Base-by-base conservation (phyloP, 2,888 invertebrate genomes). In the Torymus auratus region DNA sequence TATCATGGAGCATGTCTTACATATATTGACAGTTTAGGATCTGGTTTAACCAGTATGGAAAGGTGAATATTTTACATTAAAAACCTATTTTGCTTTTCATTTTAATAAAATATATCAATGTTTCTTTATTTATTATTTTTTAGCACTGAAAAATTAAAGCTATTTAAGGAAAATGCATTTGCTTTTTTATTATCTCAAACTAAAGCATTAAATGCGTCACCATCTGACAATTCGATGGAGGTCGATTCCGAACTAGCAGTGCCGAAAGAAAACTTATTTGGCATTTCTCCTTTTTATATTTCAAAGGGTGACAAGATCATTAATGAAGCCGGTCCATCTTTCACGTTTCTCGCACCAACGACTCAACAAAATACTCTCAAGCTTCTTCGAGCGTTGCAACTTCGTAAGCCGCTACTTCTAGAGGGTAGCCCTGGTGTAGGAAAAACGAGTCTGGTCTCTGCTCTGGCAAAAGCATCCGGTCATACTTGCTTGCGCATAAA, bases 391-490 rank as follows among this genome's bases (percentile, higher is more conserved):
- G 98, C 96, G 0, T 92, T 99, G 86, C 97, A 98, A 87, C 91
- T 99, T 80, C 96, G 96, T 82, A 97, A 98, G 90, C 98, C 99
- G 0, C 94, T 99, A 80, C 93, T 99, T 74, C 91, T 99, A 17
- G 99, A 99, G 92, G 99, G 98, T 2, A 97, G 98, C 86, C 99
- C 99, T 2, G 99, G 99, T 2, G 99, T 99, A 20, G 99, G 99
- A 2, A 99, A 99, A 92, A 99, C 99, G 0, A 98, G 98, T 85
- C 93, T 99, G 76, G 96, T 99, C 1, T 94, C 95, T 74, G 98
- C 98, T 41, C 92, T 99, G 60, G 98, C 99, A 0, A 95, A 94
- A 87, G 94, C 94, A 11, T 94, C 97, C 2, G 96, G 97, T 1
- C 94, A 97, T 89, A 93, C 94, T 87, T 94, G 99, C 53, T 95